Evolutionary conservation across 1,140 invertebrate genomes (phyloP), one percentile per base, ranked within the genome.

Genomic region (Drosophila saltans): DNA sequence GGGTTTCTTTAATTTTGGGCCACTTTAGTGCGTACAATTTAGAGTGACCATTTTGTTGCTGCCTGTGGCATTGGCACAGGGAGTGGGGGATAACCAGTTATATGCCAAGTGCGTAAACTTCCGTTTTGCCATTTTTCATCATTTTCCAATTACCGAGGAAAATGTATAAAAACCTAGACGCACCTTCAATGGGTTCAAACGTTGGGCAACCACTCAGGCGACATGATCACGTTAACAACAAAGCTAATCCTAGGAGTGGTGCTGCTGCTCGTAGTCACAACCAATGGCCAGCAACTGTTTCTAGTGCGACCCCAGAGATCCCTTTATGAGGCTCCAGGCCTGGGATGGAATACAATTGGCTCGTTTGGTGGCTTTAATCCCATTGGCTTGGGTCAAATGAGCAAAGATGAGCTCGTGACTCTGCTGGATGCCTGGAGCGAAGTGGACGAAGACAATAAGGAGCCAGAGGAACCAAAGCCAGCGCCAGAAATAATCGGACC

Each of bases 371-470:
- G 33, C 16, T 21, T 59, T 21, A 36, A 64, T 36, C 79, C 86
- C 11, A 64, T 90, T 43, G 74, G 86, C 1, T 56, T 91, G 11
- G 90, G 90, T 1, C 88, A 88, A 11, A 91, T 91, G 72, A 78
- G 69, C 26, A 91, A 91, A 72, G 84, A 91, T 33, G 90, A 91
- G 66, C 61, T 91, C n/a, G 39, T 91, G 16, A 82, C 86, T 1
- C 57, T 91, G 45, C 72, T 91, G 45, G 88, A 91, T 56, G 90
- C 90, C 5, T 91, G 86, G 81, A 83, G 80, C 11, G 90, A 91
- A 5, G 88, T 83, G 0, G 90, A 91, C 6, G 70, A 66, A 10
- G 75, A 78, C 7, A 72, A 41, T 69, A 30, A 30, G 7, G 52
- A 56, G 0, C 30, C 39, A 28, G 61, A 69, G 5, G 71, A 58